These are phyloP conservation scores for Dendrolimus pini DNA, from an alignment of 2,888 invertebrate genomes.

Conservation along the genomic window DNA sequence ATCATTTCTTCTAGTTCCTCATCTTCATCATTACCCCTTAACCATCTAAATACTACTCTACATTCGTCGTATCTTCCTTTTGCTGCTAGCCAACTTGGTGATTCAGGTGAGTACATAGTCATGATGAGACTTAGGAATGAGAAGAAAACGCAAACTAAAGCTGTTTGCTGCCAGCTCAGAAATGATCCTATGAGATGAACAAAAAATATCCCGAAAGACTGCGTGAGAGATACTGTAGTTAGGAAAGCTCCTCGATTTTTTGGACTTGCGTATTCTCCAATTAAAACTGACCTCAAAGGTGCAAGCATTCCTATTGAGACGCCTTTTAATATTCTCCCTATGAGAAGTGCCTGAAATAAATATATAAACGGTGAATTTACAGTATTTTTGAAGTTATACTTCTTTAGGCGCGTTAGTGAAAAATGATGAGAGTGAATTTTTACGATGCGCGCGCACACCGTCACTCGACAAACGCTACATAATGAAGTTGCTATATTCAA, in stretches of 20 bases:
- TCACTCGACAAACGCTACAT: too few relatives aligned
- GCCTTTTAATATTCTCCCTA: conserved; percentile 46
- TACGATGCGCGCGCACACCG: too few relatives aligned
- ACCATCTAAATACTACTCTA: conserved; percentile 60
- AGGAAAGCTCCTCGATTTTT: conserved; percentile 76
- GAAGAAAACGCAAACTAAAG: conserved; percentile 53
- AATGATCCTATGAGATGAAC: conserved; percentile 77
- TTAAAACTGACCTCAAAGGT: conserved; percentile 57
- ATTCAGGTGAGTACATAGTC: conserved; percentile 67
- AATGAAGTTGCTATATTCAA: too few relatives aligned
- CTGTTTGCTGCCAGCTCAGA: conserved; percentile 68
- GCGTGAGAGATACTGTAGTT: conserved; percentile 70
- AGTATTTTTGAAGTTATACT: too few relatives aligned
- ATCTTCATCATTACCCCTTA: conserved; percentile 45
- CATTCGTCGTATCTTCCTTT: conserved; percentile 64
- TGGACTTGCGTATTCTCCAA: conserved; percentile 72
- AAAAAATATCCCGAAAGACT: conserved; percentile 75
- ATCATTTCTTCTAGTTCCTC: conserved; percentile 39
- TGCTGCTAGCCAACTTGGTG: conserved; percentile 77
- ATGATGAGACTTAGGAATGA: conserved; percentile 56
- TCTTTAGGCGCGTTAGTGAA: too few relatives aligned
- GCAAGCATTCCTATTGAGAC: conserved; percentile 63
- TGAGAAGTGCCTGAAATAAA: conserved; percentile 31
- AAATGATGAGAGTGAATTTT: too few relatives aligned
- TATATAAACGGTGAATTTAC: background rate